phyloP scores from a whole-genome alignment of 2,113 vertebrate genomes.

The Mormyrus iriodes region DNA sequence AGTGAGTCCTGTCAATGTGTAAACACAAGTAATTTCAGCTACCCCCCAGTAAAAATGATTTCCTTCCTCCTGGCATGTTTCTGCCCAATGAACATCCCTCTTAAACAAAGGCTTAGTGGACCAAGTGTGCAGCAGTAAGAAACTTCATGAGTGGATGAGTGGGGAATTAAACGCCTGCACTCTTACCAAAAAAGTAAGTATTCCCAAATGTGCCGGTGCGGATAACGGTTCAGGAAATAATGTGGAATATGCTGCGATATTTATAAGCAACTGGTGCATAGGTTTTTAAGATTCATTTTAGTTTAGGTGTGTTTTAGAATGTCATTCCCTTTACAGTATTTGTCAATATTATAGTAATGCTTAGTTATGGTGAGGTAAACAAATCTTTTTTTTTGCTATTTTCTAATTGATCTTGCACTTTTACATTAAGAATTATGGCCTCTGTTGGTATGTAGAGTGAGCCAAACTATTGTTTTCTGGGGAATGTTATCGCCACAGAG shows the following conservation, averaged over 20 bases:
- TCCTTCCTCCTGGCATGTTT: constrained; percentile 5
- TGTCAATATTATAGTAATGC: neutral
- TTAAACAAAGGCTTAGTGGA: neutral
- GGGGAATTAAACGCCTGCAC: neutral
- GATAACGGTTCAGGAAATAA: neutral
- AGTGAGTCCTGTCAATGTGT: neutral
- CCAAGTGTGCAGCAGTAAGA: neutral
- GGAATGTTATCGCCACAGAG: constrained; percentile 35
- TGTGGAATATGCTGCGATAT: neutral
- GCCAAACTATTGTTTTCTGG: neutral
- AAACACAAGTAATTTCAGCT: neutral
- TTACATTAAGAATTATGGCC: neutral
- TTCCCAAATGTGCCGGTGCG: neutral
- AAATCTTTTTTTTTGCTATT: neutral
- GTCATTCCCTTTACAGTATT: neutral
- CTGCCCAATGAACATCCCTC: constrained; percentile 1
- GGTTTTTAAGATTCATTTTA: neutral
- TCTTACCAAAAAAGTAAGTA: neutral
- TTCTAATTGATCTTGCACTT: neutral
- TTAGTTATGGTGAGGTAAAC: neutral
- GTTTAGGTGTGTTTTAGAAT: neutral
- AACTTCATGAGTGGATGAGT: neutral
- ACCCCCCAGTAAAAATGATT: neutral
- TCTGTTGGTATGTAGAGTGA: neutral
- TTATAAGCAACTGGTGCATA: neutral